Evolutionary conservation across 2,888 invertebrate species (phyloP).

Genomic region (Chymomyza amoena): DNA sequence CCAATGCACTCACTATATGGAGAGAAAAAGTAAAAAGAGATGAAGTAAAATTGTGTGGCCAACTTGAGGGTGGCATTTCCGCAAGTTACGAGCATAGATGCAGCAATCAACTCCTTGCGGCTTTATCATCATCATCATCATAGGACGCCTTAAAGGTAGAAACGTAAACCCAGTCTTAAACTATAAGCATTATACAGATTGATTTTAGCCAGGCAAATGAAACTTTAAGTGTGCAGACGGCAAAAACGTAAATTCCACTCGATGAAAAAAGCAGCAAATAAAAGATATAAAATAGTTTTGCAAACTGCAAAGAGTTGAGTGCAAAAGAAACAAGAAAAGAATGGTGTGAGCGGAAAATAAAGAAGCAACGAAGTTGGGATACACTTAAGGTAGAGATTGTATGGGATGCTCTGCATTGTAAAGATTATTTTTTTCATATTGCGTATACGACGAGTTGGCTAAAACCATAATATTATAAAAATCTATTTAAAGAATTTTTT

Average conservation of each 20-base stretch:
- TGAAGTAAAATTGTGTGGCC: neutral
- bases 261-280: neutral
- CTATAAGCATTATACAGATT: neutral
- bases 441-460: no score
- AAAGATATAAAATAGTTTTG: slow-evolving; percentile 1
- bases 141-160: neutral
- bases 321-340: slow-evolving; percentile 1
- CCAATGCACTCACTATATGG: slow-evolving; percentile 62
- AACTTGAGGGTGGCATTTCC: neutral
- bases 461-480: no score
- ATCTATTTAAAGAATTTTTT: no score
- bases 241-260: neutral
- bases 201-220: neutral
- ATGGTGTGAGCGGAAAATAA: neutral
- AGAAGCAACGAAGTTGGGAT: neutral
- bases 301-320: slow-evolving; percentile 2
- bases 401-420: no score
- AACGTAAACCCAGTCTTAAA: neutral
- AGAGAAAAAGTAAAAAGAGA: neutral
- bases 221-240: neutral
- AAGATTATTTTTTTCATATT: no score
- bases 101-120: slow-evolving; percentile 31
- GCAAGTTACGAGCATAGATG: neutral
- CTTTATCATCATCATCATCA: slow-evolving; percentile 31
- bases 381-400: neutral